phyloP scores from a whole-genome alignment of 2,888 invertebrate species.

The Ernsta delagoae region DNA sequence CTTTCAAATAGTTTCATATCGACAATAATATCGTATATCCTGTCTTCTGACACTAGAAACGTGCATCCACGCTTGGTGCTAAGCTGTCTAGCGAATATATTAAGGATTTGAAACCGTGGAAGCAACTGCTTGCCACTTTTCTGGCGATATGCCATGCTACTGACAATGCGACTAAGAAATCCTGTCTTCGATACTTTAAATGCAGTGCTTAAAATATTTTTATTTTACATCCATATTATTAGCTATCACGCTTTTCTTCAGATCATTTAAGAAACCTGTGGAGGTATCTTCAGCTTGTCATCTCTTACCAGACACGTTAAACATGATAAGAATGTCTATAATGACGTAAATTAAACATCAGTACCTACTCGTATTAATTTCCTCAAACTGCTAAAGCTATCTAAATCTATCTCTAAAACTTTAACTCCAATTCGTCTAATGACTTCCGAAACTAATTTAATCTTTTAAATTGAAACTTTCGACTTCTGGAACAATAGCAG shows the following conservation, averaged over 20 bases:
- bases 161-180: slow-evolving; percentile 10
- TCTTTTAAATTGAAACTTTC: slow-evolving; percentile 15
- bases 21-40: neutral
- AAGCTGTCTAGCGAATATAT: slow-evolving; percentile 22
- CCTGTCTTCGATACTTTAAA: neutral
- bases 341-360: no score
- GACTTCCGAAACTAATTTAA: neutral
- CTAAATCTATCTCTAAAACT: neutral
- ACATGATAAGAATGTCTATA: no score
- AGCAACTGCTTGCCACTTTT: slow-evolving; percentile 17
- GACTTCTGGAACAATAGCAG: slow-evolving; percentile 13
- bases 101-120: slow-evolving; percentile 19
- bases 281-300: no score
- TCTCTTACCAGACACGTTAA: no score
- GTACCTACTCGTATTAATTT: no score
- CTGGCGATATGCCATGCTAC: slow-evolving; percentile 30
- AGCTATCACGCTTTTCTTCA: no score
- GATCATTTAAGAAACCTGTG: no score
- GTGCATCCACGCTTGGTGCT: slow-evolving; percentile 7
- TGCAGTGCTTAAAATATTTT: neutral
- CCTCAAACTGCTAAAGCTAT: no score
- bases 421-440: neutral
- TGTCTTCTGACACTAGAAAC: slow-evolving; percentile 7
- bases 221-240: no score
- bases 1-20: neutral